A percentile compares a stretch with the other conserved stretches of the same genome.
Evolutionary conservation across 2,888 invertebrate species (phyloP).

Genomic region (Stramonita haemastoma): DNA sequence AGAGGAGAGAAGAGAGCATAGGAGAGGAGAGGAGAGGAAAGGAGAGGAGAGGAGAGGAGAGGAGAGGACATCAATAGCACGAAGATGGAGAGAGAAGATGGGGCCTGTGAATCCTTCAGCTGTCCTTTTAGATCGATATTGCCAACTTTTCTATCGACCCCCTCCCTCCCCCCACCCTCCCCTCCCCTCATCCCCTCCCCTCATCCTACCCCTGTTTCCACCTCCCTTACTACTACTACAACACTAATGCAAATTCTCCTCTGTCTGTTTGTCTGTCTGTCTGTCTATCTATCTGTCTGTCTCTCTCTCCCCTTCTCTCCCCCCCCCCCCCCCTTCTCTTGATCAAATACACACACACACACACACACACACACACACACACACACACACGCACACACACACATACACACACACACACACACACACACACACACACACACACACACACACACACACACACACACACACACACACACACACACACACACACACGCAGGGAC

Average conservation of each 20-base stretch:
- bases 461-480: too few relatives aligned
- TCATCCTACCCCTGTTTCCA: neutral
- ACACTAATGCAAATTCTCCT: neutral
- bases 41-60: too few relatives aligned
- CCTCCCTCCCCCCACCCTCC: neutral
- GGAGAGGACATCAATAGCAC: neutral
- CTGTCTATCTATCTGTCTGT: too few relatives aligned
- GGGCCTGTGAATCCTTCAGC: too few relatives aligned
- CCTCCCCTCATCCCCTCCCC: neutral
- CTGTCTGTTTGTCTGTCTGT: neutral
- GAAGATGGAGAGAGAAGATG: neutral
- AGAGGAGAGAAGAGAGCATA: too few relatives aligned
- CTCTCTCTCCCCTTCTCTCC: neutral
- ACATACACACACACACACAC: too few relatives aligned
- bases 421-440: too few relatives aligned
- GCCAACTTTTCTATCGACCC: neutral
- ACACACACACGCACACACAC: neutral
- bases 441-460: too few relatives aligned
- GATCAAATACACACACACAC: neutral
- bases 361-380: neutral
- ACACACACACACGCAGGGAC: too few relatives aligned
- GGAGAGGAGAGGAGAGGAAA: too few relatives aligned
- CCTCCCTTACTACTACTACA: neutral
- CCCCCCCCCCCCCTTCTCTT: neutral
- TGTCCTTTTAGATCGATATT: neutral